Base-by-base conservation (phyloP, 2,888 invertebrate species). In the Lydus trimaculatus region DNA sequence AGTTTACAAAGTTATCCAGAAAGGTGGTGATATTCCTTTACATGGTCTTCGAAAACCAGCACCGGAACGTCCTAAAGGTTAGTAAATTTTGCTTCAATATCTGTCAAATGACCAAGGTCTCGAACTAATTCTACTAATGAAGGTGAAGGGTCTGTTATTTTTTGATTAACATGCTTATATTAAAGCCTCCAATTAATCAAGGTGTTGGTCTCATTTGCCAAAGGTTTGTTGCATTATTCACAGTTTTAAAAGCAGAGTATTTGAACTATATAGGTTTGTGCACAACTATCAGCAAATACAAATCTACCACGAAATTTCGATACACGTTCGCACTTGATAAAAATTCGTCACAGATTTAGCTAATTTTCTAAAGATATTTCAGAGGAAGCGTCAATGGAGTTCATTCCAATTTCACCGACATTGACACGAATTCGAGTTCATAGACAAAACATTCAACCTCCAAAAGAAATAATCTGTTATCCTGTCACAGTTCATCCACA, bases 1-100 rank as follows among this genome's bases (percentile, higher is more conserved):
- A 71, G 93, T 93, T 13, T 98, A 98, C 86, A 92, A 93, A 81
- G 92, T 91, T 73, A 90, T 98, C 66, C 98, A 98, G 83, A 92
- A 93, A 68, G 98, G 98, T 0, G 98, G 97, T 0, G 98, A 98
- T 85, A 96, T 98, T 2, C 98, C 98, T 0, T 87, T 96, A 11
- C 90, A 95, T 81, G 98, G 98, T 56, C 91, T 98, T 81, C 90
- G 97, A 58, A 97, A 97, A 81, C 92, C 92, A 20, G 96, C 95
- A 17, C 98, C 98, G 31, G 92, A 94, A 83, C 90, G 91, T 82
- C 91, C 91, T 25, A 92, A 91, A 89, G 92, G 93, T 93, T 86
- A 62, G 39, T 31, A 15, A 15, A 61, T 33, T 61, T 15, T 20
- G 7, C 11, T 17, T 43, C 17, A 39, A 15, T 15, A 39, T 39